phyloP scores from a whole-genome alignment of 2,113 vertebrate genomes.

The Ciconia boyciana region DNA sequence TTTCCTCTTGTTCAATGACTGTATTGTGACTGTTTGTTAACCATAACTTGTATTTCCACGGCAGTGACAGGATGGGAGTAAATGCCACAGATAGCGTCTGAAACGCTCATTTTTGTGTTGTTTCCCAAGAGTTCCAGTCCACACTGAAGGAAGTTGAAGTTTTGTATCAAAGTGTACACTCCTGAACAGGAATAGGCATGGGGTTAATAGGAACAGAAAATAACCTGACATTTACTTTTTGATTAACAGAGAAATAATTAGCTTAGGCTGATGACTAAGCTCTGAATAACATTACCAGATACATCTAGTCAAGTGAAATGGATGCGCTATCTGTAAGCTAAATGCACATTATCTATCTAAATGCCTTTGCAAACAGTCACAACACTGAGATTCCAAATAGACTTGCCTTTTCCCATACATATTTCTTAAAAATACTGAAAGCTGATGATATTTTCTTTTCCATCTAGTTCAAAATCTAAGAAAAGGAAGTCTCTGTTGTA shows the following conservation, averaged over 20 bases:
- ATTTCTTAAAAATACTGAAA: neutral
- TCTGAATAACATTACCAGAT: neutral
- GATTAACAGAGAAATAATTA: neutral
- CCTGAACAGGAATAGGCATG: neutral
- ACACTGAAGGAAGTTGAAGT: neutral
- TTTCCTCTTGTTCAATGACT: conserved; percentile 45
- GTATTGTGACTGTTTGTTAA: neutral
- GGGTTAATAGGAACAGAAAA: neutral
- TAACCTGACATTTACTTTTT: neutral
- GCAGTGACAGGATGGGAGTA: conserved; percentile 10
- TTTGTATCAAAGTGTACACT: neutral
- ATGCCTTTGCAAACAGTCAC: neutral
- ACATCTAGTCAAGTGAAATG: neutral
- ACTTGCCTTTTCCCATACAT: neutral
- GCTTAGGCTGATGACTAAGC: neutral
- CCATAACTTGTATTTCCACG: neutral
- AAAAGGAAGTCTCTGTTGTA: neutral
- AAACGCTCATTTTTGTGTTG: neutral
- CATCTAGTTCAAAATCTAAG: neutral
- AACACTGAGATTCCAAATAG: neutral
- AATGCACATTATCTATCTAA: neutral
- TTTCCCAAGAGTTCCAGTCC: neutral
- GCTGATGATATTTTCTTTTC: neutral
- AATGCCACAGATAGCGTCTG: neutral
- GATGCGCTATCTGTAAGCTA: neutral